Evolutionary conservation across 1,140 invertebrate species (phyloP), one percentile per base, ranked within the genome.

Genomic region (Conus betulinus): DNA sequence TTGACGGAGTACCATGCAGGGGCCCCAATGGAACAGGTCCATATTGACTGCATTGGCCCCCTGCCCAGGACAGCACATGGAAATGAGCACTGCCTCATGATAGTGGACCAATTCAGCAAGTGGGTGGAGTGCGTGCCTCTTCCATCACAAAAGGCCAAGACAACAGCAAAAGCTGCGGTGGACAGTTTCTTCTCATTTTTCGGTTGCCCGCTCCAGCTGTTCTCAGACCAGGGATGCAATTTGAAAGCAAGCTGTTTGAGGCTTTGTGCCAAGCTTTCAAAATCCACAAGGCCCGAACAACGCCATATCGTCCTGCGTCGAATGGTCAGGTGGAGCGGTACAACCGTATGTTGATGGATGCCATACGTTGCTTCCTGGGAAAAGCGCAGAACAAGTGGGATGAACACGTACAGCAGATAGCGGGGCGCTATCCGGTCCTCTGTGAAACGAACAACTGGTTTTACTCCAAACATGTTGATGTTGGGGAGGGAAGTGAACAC

Each of bases 261-360:
- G 52, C 51, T 0, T n/a, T 90, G 6, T 90, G 89, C 87, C 4
- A 85, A 15, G 11, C 85, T 11, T 90, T 7, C 60, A 90, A 20
- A 88, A 91, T 57, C 11, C n/a, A 15, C 88, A 92, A 81, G 74
- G 74, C 89, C 4, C 67, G 88, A 23, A 91, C 91, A 27, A 90
- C 91, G 11, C 91, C 90, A 8, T 90, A 91, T 52, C 85, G 85
- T 17, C 89, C 90, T 11, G 17, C 71, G 51, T 87, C 85, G 23
- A 92, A 92, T 87, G 91, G 91, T 51, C 91, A 90, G 39, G 87
- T 90, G 17, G 89, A 91, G 79, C 55, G 91, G 25, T 88, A 55
- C 25, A 91, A 90, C 57, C 60, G 85, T 2, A 86, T 81, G 4
- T 39, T 91, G 6, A 52, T 89, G 52, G 20, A 88, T 17, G 85